Evolutionary conservation across 2,113 vertebrate species (phyloP), one percentile per base, ranked within the genome.

Genomic region (Eudyptes chrysolophus): DNA sequence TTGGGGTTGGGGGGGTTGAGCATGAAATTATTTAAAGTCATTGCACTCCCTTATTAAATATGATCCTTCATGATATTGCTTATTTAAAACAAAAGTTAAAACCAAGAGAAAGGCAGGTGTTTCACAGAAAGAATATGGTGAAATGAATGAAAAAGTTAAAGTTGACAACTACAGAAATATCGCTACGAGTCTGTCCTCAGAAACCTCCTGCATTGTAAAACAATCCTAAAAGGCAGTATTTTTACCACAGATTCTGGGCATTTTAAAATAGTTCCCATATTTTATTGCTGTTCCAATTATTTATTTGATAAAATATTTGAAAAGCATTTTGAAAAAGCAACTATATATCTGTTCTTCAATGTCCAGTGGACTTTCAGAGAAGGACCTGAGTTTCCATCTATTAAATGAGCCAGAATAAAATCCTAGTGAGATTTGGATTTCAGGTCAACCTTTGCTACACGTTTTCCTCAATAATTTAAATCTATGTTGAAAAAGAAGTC

Each of bases 1-100:
- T 7, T 42, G 11, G 4, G 16, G 15, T 4, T n/a, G 2, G 3
- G 6, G 10, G 1, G 0, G 2, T 4, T 36, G 25, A 65, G 10
- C 16, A 18, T 5, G 7, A 16, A 57, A 69, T 64, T 64, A 44
- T 46, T 92, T 77, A 6, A 55, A 68, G 13, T 44, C 5, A 48
- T n/a, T 85, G 24, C 16, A 72, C 8, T 64, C 27, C 2, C 3
- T 58, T 34, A 44, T 60, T 80, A 80, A 62, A 54, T 68, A 46
- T 7, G 15, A 61, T 44, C 5, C 3, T 65, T 65, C 16, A 9
- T 54, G 1, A 11, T 34, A 52, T 2, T 46, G 6, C 16, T 88
- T 74, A 27, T 21, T 52, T 69, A 81, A 77, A 76, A 46, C 6
- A 42, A 20, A 54, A 61, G 14, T 46, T 46, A 51, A 71, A 84